A percentile compares a stretch with the other conserved stretches of the same genome.
Evolutionary conservation across 2,113 vertebrate species (phyloP).

Genomic region (Microtus pennsylvanicus): DNA sequence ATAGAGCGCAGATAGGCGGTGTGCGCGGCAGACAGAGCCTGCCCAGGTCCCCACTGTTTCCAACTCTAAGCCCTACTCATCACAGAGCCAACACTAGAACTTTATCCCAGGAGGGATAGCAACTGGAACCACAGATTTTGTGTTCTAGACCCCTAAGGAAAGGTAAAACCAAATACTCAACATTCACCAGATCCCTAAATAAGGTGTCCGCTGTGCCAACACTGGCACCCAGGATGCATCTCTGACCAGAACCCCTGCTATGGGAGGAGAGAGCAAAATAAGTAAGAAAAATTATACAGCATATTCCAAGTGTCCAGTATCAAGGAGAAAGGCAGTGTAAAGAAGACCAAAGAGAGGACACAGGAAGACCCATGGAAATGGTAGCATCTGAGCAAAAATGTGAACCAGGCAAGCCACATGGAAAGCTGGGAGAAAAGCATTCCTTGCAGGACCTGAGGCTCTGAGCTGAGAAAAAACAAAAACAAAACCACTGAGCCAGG

Average conservation of each 20-base stretch:
- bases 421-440: accelerated
- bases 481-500: neutral
- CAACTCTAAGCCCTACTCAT: neutral
- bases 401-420: neutral
- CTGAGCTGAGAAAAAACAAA: neutral
- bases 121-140: neutral
- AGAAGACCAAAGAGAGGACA: neutral
- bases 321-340: neutral
- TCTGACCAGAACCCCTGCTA: neutral
- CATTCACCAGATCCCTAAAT: neutral
- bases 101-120: neutral
- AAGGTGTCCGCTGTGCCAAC: neutral
- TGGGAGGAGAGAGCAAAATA: neutral
- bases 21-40: neutral
- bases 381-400: neutral
- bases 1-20: too few species aligned
- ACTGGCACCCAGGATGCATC: neutral
- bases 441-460: neutral
- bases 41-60: neutral
- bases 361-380: neutral
- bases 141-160: neutral
- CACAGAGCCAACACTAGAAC: neutral
- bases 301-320: neutral
- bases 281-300: neutral
- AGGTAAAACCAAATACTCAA: neutral